phyloP scores from a whole-genome alignment of 2,113 vertebrate species.

The Delphinapterus leucas region DNA sequence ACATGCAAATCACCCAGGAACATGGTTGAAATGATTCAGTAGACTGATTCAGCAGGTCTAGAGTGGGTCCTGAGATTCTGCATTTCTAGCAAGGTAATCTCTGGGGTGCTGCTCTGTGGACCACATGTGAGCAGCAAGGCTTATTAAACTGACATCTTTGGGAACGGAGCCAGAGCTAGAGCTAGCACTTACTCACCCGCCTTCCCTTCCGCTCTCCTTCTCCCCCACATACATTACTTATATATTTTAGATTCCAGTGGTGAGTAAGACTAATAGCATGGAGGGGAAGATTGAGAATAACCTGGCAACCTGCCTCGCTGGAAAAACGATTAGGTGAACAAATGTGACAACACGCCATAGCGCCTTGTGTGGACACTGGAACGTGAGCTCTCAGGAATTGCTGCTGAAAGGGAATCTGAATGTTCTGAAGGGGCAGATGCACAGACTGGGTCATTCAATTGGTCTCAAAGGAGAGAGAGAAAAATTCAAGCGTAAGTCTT shows the following conservation, averaged over 20 bases:
- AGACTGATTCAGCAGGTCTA: background rate
- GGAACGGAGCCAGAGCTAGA: background rate
- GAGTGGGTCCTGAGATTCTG: background rate
- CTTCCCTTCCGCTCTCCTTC: background rate
- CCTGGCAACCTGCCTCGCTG: background rate
- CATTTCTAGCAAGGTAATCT: background rate
- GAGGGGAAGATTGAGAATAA: background rate
- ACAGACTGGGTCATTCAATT: background rate
- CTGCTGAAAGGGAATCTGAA: background rate
- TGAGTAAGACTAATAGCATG: background rate
- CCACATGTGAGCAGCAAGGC: background rate
- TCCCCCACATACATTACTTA: background rate
- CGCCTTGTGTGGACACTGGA: background rate
- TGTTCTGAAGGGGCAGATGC: background rate
- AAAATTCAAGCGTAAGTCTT: background rate
- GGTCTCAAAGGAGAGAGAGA: background rate
- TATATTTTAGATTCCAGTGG: background rate
- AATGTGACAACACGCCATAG: background rate
- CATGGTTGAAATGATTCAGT: background rate
- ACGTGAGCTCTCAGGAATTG: background rate
- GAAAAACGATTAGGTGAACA: background rate
- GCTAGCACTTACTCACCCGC: background rate
- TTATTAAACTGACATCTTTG: background rate
- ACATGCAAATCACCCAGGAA: background rate
- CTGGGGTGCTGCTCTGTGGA: background rate